Evolutionary conservation across 2,888 invertebrate species (phyloP), one percentile per base, ranked within the genome.

Genomic region (Ormyrus nitidulus): DNA sequence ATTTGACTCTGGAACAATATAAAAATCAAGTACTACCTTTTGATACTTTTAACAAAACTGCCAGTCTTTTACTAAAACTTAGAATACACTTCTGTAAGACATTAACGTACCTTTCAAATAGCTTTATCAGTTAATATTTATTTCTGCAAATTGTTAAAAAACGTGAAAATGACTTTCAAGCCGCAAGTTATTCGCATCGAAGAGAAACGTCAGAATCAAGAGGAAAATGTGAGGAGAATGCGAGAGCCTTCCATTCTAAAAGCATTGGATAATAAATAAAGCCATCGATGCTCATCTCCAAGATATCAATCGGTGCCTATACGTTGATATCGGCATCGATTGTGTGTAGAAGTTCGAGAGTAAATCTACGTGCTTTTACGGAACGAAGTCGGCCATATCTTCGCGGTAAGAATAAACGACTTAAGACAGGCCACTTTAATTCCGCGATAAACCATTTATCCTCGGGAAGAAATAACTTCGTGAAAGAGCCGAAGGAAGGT

Each of bases 261-360:
- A 87, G 88, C 86, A 88, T 89, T 88, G 87, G 85, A 84, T 85
- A 86, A 89, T 88, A 89, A 89, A 88, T 87, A 87, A 88, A 87
- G 84, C 82, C 84, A 84, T 84, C 83, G 79, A 83, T 84, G 83
- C 81, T 85, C 84, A 85, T 84, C 84, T 83, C 77, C 65, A 49
- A 80, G 83, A 83, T 82, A 84, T 86, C 83, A 84, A 85, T 84
- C 84, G 78, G 72, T 83, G 78, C 78, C 81, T 83, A 81, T 77
- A 82, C 34, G 58, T 75, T 78, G 77, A 71, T 61, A 71, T 71
- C 58, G 70, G 49, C n/a, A n/a, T 69, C 34, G 54, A 69, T 56
- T n/a, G n/a, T 11, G 11, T 9, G n/a, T 34, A 34, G 34, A 34
- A 34, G 34, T 34, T 34, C 34, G 34, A 34, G 34, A 34, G 34